A percentile compares a stretch with the other conserved stretches of the same genome.
phyloP scores from a whole-genome alignment of 2,113 vertebrate genomes.

The Amia ocellicauda region DNA sequence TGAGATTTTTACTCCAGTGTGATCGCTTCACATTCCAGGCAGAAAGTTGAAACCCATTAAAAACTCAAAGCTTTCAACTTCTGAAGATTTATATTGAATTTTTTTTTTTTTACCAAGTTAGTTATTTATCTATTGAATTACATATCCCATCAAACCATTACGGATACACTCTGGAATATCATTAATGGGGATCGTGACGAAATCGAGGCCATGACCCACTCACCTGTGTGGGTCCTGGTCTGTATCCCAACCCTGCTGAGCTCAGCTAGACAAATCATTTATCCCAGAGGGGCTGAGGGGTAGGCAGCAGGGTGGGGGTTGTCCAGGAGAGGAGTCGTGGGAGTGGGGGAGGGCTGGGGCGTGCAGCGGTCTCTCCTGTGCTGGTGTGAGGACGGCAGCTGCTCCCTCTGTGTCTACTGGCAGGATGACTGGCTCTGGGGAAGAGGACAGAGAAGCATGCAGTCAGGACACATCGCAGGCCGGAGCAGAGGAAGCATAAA shows the following conservation, averaged over 20 bases:
- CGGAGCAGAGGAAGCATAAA: too few relatives aligned
- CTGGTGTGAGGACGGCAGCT: not conserved
- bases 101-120: too few relatives aligned
- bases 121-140: too few relatives aligned
- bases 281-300: slow-evolving; percentile 49
- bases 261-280: slow-evolving; percentile 65
- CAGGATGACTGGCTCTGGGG: slow-evolving; percentile 8
- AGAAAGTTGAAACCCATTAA: too few relatives aligned
- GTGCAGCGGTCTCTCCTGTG: not conserved
- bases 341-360: not conserved
- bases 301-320: slow-evolving; percentile 35
- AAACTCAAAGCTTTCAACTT: too few relatives aligned
- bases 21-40: too few relatives aligned
- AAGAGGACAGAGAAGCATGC: not conserved
- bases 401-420: slow-evolving; percentile 16
- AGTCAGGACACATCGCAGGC: too few relatives aligned
- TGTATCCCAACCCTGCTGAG: slow-evolving; percentile 62
- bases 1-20: too few relatives aligned
- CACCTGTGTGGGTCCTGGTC: slow-evolving; percentile 72
- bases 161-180: too few relatives aligned
- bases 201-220: slow-evolving; percentile 16
- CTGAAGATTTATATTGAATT: too few relatives aligned
- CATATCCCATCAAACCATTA: too few relatives aligned
- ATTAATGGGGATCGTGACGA: not conserved
- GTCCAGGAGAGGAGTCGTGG: slow-evolving; percentile 16